Conservation (phyloP, 2,888 invertebrate species). For the Drosophila emarginata region DNA sequence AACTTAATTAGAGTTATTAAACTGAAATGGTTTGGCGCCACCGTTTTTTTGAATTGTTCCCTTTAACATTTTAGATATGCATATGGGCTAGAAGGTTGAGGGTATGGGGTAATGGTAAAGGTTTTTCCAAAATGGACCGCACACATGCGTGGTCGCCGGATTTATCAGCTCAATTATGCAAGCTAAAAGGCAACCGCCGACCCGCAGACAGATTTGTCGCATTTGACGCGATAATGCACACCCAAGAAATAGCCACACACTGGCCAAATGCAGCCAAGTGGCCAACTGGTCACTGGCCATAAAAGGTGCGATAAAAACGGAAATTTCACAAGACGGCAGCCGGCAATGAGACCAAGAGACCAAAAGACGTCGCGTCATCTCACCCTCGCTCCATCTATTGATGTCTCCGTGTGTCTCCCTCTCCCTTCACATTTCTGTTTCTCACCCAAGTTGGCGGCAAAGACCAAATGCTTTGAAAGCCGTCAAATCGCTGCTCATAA, state of each 20-base stretch:
- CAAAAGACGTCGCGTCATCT: neutral
- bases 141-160: slow-evolving; percentile 53
- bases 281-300: slow-evolving; percentile 53
- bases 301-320: slow-evolving; percentile 77
- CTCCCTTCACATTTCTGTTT: slow-evolving; percentile 41
- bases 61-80: neutral
- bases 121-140: slow-evolving; percentile 49
- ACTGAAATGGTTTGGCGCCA: slow-evolving; percentile 67
- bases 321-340: slow-evolving; percentile 68
- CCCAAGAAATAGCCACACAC: slow-evolving; percentile 57
- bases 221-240: slow-evolving; percentile 72
- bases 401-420: slow-evolving; percentile 7
- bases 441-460: slow-evolving; percentile 57
- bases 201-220: slow-evolving; percentile 73
- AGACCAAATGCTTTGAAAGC: slow-evolving; percentile 77
- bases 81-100: neutral
- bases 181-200: slow-evolving; percentile 66
- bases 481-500: slow-evolving; percentile 81
- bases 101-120: neutral
- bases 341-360: slow-evolving; percentile 33
- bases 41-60: slow-evolving; percentile 36
- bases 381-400: slow-evolving; percentile 1
- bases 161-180: slow-evolving; percentile 73
- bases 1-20: slow-evolving; percentile 74
- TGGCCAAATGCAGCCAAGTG: slow-evolving; percentile 7